Evolutionary conservation across 1,140 invertebrate genomes (phyloP), one percentile per base, ranked within the genome.

Genomic region (Zaprionus ornatus): DNA sequence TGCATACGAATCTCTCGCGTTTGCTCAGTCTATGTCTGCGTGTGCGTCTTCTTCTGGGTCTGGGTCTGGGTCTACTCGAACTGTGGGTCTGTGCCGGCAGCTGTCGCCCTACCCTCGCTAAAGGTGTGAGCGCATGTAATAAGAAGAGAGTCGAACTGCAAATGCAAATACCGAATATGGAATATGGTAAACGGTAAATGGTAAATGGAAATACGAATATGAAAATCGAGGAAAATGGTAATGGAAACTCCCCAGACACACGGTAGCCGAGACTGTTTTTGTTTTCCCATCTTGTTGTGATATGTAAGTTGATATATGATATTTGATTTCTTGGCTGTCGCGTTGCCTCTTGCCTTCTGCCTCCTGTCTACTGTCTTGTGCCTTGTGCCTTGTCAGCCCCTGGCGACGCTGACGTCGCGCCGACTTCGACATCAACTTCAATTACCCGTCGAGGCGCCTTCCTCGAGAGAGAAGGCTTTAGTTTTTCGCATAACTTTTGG

Each of bases 251-350:
- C 64, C 27, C 40, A 32, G 48, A 35, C 52, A n/a, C 57, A n/a
- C 57, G 29, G 37, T n/a, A 13, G 35, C 17, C 29, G 9, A 32
- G 29, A 29, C 45, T 87, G 78, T 88, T 88, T 82, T 90, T 88
- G 80, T 88, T 90, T 70, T 76, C 55, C 66, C 56, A 70, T 60
- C 66, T 75, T 88, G 84, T 88, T 88, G 72, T 88, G 84, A 88
- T 88, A 79, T 90, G 85, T 88, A 88, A 88, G 84, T 88, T 88
- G 84, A 88, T 88, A 90, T 88, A 88, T 88, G 84, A 88, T 88
- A 90, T 88, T 90, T 88, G 84, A 88, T 88, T 90, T 82, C 19
- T 82, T 69, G 74, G 60, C 61, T 65, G 61, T 59, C 40, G 56
- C 17, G 52, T 42, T 21, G 45, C 50, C 56, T 45, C 27, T 60